Conservation (phyloP, 2,888 invertebrate genomes). For the Calliopum simillimum region DNA sequence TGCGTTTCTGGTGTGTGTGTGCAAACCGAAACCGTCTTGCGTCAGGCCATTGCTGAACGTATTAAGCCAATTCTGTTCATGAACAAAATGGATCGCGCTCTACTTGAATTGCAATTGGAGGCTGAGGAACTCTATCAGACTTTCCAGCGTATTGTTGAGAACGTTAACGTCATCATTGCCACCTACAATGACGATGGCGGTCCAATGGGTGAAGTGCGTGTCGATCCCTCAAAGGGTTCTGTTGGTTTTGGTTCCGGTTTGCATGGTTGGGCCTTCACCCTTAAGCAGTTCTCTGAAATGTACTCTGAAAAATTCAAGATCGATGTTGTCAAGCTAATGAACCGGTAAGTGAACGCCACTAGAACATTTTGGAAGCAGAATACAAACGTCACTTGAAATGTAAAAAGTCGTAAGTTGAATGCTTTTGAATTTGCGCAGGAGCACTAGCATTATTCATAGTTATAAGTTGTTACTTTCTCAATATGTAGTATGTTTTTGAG, state of each 20-base stretch:
- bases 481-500: no score
- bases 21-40: slow-evolving; percentile 97
- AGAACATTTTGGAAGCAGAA: background rate
- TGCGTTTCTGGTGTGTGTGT: slow-evolving; percentile 99
- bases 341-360: slow-evolving; percentile 72
- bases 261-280: slow-evolving; percentile 99
- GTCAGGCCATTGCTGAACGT: slow-evolving; percentile 99
- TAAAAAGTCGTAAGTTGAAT: background rate
- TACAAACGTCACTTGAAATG: background rate
- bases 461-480: no score
- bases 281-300: slow-evolving; percentile 99
- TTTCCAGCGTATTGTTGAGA: slow-evolving; percentile 99
- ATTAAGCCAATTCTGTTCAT: slow-evolving; percentile 99
- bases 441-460: no score
- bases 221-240: slow-evolving; percentile 97
- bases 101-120: slow-evolving; percentile 95
- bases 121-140: slow-evolving; percentile 98
- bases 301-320: slow-evolving; percentile 99
- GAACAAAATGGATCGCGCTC: slow-evolving; percentile 99
- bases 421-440: background rate
- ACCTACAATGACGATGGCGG: slow-evolving; percentile 98
- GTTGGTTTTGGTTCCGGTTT: slow-evolving; percentile 99
- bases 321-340: slow-evolving; percentile 97
- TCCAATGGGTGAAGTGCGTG: slow-evolving; percentile 99
- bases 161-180: slow-evolving; percentile 99